These are phyloP conservation scores for Mesochorus sp. DNA, from an alignment of 2,888 invertebrate genomes.

Conservation along the genomic window DNA sequence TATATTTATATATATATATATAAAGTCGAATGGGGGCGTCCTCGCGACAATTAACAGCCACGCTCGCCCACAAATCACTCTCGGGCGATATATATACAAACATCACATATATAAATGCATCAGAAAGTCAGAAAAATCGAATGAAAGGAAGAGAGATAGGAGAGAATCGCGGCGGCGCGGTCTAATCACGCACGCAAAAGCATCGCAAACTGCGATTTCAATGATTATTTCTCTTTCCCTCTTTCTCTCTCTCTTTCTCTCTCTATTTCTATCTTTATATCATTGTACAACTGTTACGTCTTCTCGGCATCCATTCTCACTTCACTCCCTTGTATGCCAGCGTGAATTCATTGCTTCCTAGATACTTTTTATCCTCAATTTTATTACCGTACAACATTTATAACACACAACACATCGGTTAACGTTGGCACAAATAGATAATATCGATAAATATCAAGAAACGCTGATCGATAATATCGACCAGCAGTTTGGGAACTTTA, in stretches of 20 bases:
- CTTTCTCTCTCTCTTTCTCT: slow-evolving; percentile 39
- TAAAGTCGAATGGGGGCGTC: slow-evolving; percentile 67
- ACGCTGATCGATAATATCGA: too few relatives aligned
- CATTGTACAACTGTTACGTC: slow-evolving; percentile 35
- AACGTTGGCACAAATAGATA: too few relatives aligned
- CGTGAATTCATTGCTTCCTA: slow-evolving; percentile 40
- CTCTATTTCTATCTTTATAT: slow-evolving; percentile 12
- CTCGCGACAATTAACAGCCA: slow-evolving; percentile 78
- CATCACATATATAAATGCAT: neutral
- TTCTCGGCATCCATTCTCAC: slow-evolving; percentile 38
- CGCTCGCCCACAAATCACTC: slow-evolving; percentile 76
- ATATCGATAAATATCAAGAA: too few relatives aligned
- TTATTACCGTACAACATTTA: neutral
- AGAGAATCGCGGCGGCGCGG: slow-evolving; percentile 70
- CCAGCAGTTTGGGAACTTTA: too few relatives aligned
- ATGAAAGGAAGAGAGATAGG: slow-evolving; percentile 45
- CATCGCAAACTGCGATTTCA: slow-evolving; percentile 26
- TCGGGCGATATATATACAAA: slow-evolving; percentile 39
- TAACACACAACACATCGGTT: too few relatives aligned
- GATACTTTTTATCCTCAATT: neutral
- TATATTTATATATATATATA: neutral
- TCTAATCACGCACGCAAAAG: slow-evolving; percentile 74
- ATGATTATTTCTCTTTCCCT: slow-evolving; percentile 7
- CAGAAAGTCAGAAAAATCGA: slow-evolving; percentile 31
- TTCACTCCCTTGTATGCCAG: slow-evolving; percentile 22